These are phyloP conservation scores for Pangasianodon hypophthalmus DNA, from an alignment of 2,113 vertebrate genomes.

Conservation along the genomic window DNA sequence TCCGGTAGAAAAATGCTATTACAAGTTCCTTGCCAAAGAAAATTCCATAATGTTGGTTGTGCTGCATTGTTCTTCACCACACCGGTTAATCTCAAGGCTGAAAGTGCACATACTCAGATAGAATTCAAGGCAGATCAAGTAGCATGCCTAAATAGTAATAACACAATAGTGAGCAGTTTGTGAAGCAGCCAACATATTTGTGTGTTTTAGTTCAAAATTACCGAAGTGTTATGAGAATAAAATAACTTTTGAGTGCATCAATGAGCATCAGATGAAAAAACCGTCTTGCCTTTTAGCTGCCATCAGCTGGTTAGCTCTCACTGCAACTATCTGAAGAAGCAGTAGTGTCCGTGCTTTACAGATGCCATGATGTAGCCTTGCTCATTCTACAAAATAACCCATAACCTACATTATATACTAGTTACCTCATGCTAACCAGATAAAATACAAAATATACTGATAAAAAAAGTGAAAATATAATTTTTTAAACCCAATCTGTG, in stretches of 20 bases:
- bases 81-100: not conserved
- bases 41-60: not conserved
- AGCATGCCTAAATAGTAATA: not conserved
- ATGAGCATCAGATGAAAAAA: not conserved
- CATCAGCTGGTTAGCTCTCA: not conserved
- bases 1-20: not conserved
- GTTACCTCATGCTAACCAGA: not conserved
- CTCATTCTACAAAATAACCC: not conserved
- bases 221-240: not conserved
- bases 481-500: not conserved
- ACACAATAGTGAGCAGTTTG: not conserved
- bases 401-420: not conserved
- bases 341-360: not conserved
- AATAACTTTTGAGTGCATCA: not conserved
- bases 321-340: not conserved
- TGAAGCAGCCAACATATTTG: not conserved
- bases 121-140: not conserved
- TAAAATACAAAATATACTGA: not conserved
- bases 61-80: not conserved
- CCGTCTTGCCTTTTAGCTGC: not conserved
- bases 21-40: not conserved
- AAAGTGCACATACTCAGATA: not conserved
- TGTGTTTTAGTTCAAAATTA: not conserved
- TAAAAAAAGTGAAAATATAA: not conserved
- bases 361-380: not conserved